Percentiles rank a stretch among this genome's conserved stretches.
These are phyloP conservation scores for Drosophila parvula DNA, from an alignment of 1,140 invertebrate species.

Conservation along the genomic window DNA sequence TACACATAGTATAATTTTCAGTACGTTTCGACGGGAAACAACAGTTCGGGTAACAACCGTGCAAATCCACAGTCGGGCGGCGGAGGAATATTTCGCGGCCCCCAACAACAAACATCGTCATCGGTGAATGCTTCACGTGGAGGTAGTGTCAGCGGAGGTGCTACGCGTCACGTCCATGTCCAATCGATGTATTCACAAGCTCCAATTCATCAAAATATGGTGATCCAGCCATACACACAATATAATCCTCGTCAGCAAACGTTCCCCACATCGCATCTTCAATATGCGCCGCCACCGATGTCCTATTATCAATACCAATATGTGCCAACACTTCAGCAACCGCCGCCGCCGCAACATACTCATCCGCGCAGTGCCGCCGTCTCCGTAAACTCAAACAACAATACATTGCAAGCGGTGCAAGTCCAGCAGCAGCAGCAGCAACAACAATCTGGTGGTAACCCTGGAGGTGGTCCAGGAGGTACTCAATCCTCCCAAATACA, in stretches of 20 bases:
- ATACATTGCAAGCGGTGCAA: conserved; percentile 64
- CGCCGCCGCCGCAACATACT: conserved; percentile 58
- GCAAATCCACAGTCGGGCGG: conserved; percentile 64
- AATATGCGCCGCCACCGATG: conserved; percentile 62
- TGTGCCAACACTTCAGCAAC: conserved; percentile 58
- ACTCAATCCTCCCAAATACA: conserved; percentile 58
- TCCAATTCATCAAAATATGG: conserved; percentile 54
- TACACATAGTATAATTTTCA: conserved; percentile 30
- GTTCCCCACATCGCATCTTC: conserved; percentile 61
- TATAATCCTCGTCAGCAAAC: conserved; percentile 68
- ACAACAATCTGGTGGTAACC: conserved; percentile 9
- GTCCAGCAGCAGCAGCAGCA: conserved; percentile 12
- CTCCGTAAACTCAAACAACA: conserved; percentile 62
- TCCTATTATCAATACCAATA: conserved; percentile 71
- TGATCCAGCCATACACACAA: conserved; percentile 64
- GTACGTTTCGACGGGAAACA: conserved; percentile 69
- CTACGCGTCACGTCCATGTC: conserved; percentile 65
- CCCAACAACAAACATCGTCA: conserved; percentile 38
- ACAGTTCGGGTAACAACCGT: conserved; percentile 60
- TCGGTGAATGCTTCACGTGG: conserved; percentile 58
- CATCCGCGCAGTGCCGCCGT: conserved; percentile 49
- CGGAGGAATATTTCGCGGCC: conserved; percentile 63
- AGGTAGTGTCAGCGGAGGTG: conserved; percentile 39
- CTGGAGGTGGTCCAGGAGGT: conserved; percentile 49
- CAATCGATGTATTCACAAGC: conserved; percentile 63